Evolutionary conservation across 2,797 vertebrate genomes (phyloP).

Genomic region (Fringilla coelebs): DNA sequence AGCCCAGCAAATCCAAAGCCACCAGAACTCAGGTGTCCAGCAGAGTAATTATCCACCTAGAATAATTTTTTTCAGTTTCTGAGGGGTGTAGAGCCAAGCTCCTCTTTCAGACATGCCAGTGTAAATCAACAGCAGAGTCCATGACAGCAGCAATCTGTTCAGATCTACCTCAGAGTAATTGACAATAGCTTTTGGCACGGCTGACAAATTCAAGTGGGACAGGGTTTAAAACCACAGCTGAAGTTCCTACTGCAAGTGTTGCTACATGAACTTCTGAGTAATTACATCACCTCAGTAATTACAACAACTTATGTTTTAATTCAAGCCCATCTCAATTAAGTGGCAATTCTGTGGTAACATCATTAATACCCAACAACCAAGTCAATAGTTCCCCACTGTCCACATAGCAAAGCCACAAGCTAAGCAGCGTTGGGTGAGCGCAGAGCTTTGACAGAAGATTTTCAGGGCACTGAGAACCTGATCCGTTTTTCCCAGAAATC

Average conservation of each 20-base stretch:
- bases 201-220: slow-evolving; percentile 11
- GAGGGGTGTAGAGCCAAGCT: neutral
- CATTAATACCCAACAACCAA: slow-evolving; percentile 25
- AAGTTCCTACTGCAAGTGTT: neutral
- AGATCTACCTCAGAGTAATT: neutral
- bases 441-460: neutral
- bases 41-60: neutral
- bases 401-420: neutral
- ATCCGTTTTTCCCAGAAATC: neutral
- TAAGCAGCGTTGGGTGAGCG: neutral
- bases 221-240: slow-evolving; percentile 39
- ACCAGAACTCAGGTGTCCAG: neutral
- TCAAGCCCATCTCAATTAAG: neutral
- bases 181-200: neutral
- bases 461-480: neutral
- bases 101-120: neutral
- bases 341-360: neutral
- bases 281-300: slow-evolving; percentile 34
- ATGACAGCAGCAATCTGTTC: neutral
- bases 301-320: neutral
- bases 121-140: neutral
- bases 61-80: neutral
- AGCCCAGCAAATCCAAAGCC: neutral
- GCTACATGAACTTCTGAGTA: neutral
- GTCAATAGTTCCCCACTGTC: slow-evolving; percentile 7